Conservation (phyloP, 2,113 vertebrate species). For the Elanoides forficatus region DNA sequence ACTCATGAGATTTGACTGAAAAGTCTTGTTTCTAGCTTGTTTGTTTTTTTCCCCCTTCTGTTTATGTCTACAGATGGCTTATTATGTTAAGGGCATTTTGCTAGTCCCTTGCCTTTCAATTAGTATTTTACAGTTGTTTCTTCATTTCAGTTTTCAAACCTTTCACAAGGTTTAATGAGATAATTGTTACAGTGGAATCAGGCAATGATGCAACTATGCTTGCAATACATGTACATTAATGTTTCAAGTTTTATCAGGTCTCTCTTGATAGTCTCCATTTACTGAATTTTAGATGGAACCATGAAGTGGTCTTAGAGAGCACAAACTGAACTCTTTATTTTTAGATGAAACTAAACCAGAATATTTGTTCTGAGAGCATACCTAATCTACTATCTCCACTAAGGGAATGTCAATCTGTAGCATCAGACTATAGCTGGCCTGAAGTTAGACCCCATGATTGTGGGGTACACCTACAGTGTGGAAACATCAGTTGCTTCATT, state of each 20-base stretch:
- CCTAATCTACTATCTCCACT: no score
- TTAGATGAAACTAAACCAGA: neutral
- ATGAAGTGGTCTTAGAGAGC: neutral
- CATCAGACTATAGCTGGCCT: neutral
- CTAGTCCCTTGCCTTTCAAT: neutral
- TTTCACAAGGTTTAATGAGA: neutral
- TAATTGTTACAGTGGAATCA: neutral
- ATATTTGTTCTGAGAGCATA: neutral
- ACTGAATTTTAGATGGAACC: neutral
- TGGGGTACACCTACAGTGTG: neutral
- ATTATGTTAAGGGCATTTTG: neutral
- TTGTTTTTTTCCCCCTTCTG: neutral
- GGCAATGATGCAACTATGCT: neutral
- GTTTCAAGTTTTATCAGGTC: neutral
- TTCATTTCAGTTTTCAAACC: neutral
- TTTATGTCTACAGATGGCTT: neutral
- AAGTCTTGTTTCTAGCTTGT: neutral
- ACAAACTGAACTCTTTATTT: neutral
- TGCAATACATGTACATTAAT: neutral
- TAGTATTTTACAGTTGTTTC: constrained; percentile 5
- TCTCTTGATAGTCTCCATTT: neutral
- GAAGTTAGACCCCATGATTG: neutral
- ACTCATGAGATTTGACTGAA: neutral
- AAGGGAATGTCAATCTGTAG: neutral
- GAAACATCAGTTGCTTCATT: neutral